Conservation (phyloP, 2,888 invertebrate genomes). For the Sthenelais limicola region DNA sequence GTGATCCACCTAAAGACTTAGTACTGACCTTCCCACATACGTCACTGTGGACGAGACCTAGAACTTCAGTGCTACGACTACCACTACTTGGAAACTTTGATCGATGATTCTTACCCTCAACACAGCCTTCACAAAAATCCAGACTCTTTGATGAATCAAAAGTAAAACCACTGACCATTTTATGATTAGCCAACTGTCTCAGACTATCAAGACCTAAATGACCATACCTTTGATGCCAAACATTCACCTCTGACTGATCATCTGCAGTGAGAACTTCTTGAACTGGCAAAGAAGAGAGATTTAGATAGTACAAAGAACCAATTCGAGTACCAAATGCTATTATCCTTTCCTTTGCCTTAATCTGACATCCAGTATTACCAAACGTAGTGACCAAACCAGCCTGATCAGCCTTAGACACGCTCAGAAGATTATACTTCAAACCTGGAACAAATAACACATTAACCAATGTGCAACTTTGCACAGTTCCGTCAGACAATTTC, state of each 20-base stretch:
- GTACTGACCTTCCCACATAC: slow-evolving; percentile 31
- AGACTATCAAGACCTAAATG: slow-evolving; percentile 24
- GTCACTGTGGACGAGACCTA: slow-evolving; percentile 37
- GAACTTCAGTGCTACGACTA: not conserved
- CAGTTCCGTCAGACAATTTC: not conserved
- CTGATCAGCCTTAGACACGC: slow-evolving; percentile 31
- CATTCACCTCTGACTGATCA: not conserved
- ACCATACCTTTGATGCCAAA: slow-evolving; percentile 39
- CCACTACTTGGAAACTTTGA: slow-evolving; percentile 12
- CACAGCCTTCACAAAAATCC: slow-evolving; percentile 37
- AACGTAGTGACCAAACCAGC: slow-evolving; percentile 17
- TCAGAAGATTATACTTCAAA: slow-evolving; percentile 32
- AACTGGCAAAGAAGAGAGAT: not conserved
- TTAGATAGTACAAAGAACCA: slow-evolving; percentile 21
- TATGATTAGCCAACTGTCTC: not conserved
- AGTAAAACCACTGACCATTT: slow-evolving; percentile 22
- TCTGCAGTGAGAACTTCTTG: not conserved
- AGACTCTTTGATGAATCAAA: not conserved
- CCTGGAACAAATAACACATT: slow-evolving; percentile 42
- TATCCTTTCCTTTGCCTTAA: slow-evolving; percentile 1
- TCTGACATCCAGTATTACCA: slow-evolving; percentile 20
- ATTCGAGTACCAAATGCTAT: slow-evolving; percentile 20
- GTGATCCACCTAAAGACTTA: not conserved
- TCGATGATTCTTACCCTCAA: slow-evolving; percentile 17
- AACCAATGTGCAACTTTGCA: not conserved